Evolutionary conservation across 1,140 invertebrate species (phyloP).

Genomic region (Ceratosolen solmsi): DNA sequence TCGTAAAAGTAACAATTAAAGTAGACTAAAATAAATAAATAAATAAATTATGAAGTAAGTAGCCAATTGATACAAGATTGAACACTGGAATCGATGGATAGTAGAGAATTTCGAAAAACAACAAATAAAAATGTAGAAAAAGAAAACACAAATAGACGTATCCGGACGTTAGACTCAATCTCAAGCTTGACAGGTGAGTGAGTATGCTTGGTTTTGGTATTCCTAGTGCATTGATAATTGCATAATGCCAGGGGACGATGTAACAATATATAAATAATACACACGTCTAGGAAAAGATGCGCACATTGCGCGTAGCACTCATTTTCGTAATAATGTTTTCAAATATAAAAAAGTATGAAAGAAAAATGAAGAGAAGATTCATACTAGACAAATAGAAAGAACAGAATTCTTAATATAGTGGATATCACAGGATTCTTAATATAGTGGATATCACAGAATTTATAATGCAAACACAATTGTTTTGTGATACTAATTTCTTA

Average conservation of each 20-base stretch:
- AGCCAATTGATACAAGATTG: conserved; percentile 4
- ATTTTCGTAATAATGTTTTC: conserved; percentile 40
- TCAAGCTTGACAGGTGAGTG: conserved; percentile 40
- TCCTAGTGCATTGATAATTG: conserved; percentile 6
- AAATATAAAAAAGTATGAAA: conserved; percentile 20
- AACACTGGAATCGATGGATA: conserved; percentile 34
- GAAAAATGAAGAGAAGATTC: background rate
- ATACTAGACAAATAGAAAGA: conserved; percentile 4
- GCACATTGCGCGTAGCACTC: background rate
- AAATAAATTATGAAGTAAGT: background rate
- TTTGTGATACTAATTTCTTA: conserved; percentile 55
- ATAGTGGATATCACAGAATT: background rate
- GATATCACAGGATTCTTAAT: background rate
- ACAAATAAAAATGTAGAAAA: background rate
- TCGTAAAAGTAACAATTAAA: conserved; percentile 25
- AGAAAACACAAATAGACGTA: background rate
- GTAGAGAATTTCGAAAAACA: background rate
- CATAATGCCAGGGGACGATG: conserved; percentile 12
- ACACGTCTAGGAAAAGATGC: conserved; percentile 1
- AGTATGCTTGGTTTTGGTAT: conserved; percentile 27
- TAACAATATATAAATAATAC: conserved; percentile 37
- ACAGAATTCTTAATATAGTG: background rate
- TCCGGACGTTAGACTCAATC: conserved; percentile 42
- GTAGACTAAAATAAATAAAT: conserved; percentile 13
- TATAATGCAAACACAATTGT: conserved; percentile 43